These are phyloP conservation scores for Varanus salvator DNA, from an alignment of 2,113 vertebrate genomes.

Conservation along the genomic window DNA sequence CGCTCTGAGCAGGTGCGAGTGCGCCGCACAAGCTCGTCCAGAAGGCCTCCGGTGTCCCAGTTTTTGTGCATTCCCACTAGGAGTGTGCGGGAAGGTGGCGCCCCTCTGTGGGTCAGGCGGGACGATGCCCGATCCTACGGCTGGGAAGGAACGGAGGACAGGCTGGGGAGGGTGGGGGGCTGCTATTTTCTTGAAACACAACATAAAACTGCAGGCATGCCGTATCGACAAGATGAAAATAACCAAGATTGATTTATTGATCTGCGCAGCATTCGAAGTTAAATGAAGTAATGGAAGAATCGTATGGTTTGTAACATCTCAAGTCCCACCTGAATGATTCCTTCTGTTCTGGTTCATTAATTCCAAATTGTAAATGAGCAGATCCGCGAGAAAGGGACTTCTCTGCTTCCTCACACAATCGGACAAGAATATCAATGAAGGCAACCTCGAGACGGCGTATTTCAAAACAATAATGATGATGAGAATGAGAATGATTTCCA, in stretches of 20 bases:
- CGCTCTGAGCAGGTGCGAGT: too few species aligned
- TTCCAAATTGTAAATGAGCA: constrained; percentile 2
- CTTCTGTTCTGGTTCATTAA: neutral
- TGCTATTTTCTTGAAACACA: neutral
- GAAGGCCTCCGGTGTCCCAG: neutral
- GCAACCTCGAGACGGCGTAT: neutral
- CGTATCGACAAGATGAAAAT: neutral
- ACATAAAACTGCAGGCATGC: neutral
- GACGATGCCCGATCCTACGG: neutral
- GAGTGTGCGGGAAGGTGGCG: neutral
- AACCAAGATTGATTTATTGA: neutral
- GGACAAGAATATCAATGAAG: neutral
- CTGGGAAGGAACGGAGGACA: neutral
- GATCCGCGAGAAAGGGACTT: neutral
- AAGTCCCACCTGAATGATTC: neutral
- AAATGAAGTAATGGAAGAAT: neutral
- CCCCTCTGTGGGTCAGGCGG: too few species aligned
- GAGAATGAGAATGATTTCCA: too few species aligned
- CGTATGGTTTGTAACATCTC: neutral
- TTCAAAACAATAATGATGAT: neutral
- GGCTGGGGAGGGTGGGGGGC: too few species aligned
- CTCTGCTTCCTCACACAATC: too few species aligned
- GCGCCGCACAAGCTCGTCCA: neutral
- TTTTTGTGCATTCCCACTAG: neutral
- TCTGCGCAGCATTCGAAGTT: neutral